Conservation (phyloP, 2,797 vertebrate species). For the Pelodytes ibericus region DNA sequence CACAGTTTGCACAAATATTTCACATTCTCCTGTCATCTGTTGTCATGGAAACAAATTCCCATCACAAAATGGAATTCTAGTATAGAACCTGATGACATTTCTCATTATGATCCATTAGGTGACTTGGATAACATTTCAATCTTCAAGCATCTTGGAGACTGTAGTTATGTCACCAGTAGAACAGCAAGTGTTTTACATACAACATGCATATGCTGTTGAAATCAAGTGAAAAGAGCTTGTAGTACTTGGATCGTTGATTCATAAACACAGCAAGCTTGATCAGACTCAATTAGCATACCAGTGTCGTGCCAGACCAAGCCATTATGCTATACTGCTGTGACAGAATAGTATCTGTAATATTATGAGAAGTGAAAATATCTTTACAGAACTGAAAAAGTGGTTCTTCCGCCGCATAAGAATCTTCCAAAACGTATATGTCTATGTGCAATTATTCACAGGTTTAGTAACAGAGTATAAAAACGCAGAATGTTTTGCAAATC, state of each 20-base stretch:
- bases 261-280: constrained; percentile 4
- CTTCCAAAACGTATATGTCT: no score
- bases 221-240: not conserved
- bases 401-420: no score
- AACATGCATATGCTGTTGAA: constrained; percentile 4
- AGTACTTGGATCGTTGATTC: not conserved
- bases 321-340: not conserved
- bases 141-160: not conserved
- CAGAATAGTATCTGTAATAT: no score
- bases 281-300: not conserved
- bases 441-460: no score
- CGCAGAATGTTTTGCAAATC: no score
- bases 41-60: constrained; percentile 20
- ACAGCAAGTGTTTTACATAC: not conserved
- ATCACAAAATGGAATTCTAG: constrained; percentile 4
- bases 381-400: no score
- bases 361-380: no score
- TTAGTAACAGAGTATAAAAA: no score
- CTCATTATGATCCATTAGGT: not conserved
- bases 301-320: not conserved
- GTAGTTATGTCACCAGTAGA: not conserved
- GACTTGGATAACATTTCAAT: constrained; percentile 3
- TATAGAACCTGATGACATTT: constrained; percentile 11
- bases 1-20: not conserved
- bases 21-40: not conserved